Evolutionary conservation across 2,113 vertebrate species (phyloP), one percentile per base, ranked within the genome.

Genomic region (Numida meleagris): DNA sequence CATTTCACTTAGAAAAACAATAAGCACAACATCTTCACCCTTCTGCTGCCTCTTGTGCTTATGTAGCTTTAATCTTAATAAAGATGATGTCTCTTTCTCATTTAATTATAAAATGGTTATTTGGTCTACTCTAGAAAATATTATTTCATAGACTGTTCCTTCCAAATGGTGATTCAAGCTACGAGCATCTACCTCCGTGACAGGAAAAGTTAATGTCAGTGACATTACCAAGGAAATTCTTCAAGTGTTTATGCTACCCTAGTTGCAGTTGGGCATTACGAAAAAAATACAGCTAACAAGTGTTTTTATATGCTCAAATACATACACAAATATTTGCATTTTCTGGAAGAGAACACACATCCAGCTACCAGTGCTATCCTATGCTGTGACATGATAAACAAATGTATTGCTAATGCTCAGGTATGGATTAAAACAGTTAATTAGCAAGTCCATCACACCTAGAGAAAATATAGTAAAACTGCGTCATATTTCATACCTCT

Each of bases 381-480:
- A 17, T 15, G 13, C 27, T 48, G 25, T 61, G 48, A 70, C 38
- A 82, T 48, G 68, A n/a, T 33, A 81, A 43, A 53, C 21, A 46
- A 57, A 80, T 15, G 20, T 66, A 88, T 63, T 82, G 82, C 81
- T 80, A 91, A 88, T 55, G 25, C 71, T 88, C 78, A 4, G 2
- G 14, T 61, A 58, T 77, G 63, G 73, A 93, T 95, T 96, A 88
- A 57, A 91, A 76, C 61, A 82, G 83, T 92, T 91, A 82, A 91
- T 90, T 80, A 93, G 21, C 40, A 66, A 90, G 80, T 66, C 58
- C 34, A 82, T 53, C 67, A 67, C 59, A 84, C 34, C 43, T 77
- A 76, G 36, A 83, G 50, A 59, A 93, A 94, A 82, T 61, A 10
- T 72, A 78, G 88, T 91, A 90, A 85, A 45, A 50, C 36, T 91